A percentile compares a stretch with the other conserved stretches of the same genome.
phyloP scores from a whole-genome alignment of 2,113 vertebrate species.

The Halichoeres trimaculatus region DNA sequence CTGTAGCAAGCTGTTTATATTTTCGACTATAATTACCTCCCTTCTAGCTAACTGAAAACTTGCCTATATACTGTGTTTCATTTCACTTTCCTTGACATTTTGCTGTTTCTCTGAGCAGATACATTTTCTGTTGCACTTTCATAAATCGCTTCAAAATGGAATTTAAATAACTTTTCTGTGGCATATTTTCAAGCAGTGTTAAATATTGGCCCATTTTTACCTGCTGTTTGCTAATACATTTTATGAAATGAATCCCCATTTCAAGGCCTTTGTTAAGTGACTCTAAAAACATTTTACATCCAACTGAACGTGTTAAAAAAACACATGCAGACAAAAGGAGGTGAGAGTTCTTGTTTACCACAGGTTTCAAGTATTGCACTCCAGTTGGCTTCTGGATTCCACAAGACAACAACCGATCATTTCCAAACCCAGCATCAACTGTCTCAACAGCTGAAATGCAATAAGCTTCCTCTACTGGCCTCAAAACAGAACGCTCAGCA shows the following conservation, averaged over 20 bases:
- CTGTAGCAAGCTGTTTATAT: slow-evolving; percentile 28
- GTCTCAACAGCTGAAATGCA: slow-evolving; percentile 66
- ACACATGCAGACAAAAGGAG: neutral
- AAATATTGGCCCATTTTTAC: neutral
- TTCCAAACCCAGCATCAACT: slow-evolving; percentile 64
- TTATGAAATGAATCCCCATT: neutral
- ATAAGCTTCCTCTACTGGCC: slow-evolving; percentile 66
- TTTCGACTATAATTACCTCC: slow-evolving; percentile 30
- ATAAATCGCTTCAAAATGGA: neutral
- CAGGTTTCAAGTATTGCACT: slow-evolving; percentile 46
- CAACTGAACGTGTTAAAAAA: slow-evolving; percentile 7
- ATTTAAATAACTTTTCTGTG: slow-evolving; percentile 1
- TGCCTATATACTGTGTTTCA: slow-evolving; percentile 1
- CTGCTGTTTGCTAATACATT: neutral
- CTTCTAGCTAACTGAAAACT: slow-evolving; percentile 3
- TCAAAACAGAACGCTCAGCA: slow-evolving; percentile 68
- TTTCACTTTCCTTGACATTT: neutral
- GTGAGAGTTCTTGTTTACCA: slow-evolving; percentile 22
- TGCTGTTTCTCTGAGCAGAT: neutral
- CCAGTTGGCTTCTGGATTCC: slow-evolving; percentile 37
- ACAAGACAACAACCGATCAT: slow-evolving; percentile 56
- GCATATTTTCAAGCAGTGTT: neutral
- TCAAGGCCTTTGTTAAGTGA: neutral
- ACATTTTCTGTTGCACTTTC: neutral
- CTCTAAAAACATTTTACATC: neutral